Conservation (phyloP, 2,888 invertebrate species). For the Trachelus tabidus region DNA sequence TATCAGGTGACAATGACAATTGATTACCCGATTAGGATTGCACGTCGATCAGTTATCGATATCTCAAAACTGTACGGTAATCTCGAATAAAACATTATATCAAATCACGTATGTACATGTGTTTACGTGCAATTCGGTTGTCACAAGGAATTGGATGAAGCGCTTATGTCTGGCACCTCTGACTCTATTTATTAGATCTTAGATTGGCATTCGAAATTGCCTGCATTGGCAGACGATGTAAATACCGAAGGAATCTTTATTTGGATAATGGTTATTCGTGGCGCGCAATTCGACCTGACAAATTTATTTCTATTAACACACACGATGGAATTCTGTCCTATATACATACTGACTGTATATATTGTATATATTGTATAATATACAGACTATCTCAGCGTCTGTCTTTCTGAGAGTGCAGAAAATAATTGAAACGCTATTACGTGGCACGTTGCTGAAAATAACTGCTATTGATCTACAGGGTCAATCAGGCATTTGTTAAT, state of each 20-base stretch:
- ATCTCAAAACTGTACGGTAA: background rate
- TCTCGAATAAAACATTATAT: background rate
- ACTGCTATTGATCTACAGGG: background rate
- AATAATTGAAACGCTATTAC: background rate
- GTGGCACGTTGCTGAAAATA: background rate
- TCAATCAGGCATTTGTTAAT: background rate
- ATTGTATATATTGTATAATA: too few relatives aligned
- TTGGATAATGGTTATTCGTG: background rate
- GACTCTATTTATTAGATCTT: constrained; percentile 14
- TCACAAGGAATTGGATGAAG: background rate
- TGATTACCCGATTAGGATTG: background rate
- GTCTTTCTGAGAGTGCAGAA: background rate
- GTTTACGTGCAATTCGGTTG: background rate
- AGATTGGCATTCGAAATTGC: constrained; percentile 8
- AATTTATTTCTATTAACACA: background rate
- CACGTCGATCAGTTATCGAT: background rate
- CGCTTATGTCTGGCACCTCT: background rate
- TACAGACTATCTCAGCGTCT: too few relatives aligned
- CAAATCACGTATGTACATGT: background rate
- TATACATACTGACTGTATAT: background rate
- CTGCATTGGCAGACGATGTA: constrained; percentile 18
- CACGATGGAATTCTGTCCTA: background rate
- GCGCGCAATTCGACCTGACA: background rate
- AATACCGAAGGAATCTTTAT: background rate
- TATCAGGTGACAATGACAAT: background rate